Base-by-base conservation (phyloP, 2,797 vertebrate genomes). In the Pyrocephalus nanus region DNA sequence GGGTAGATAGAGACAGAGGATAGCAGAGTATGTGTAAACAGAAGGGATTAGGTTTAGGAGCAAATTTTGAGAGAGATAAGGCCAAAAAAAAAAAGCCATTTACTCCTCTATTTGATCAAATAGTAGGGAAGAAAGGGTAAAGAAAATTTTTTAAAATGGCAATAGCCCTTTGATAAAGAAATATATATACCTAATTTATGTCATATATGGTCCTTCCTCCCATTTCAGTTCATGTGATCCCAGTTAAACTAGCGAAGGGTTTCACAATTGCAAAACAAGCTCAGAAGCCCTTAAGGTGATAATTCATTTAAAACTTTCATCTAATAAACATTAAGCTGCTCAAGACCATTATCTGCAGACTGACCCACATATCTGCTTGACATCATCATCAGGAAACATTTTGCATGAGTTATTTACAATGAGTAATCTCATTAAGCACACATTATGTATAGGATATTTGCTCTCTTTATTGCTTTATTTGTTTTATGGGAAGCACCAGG, bases 371-470 rank as follows among this genome's bases (percentile, higher is more conserved):
- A 91, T 50, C 47, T 85, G 34, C 67, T 84, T 84, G 66, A 84
- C 43, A 90, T 73, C 66, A 74, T 85, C 58, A 79, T 73, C 66
- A 84, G 62, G 92, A 92, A 93, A 62, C 11, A 54, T 91, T 92
- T 88, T 75, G 18, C 71, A 34, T 47, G 70, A 91, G 51, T 91
- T 93, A 78, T 76, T 92, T 91, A 74, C 71, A 66, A 11, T 22
- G 54, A 75, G 43, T 88, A 92, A 80, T 88, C 79, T 91, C 62
- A 90, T 96, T 93, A 94, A 76, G 53, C 30, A 43, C 55, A 79
- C 36, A 64, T 91, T 62, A 75, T 83, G 26, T 88, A 20, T 72
- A 73, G 55, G 60, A 76, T 70, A 61, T 85, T 92, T 93, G 45
- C 67, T 65, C 29, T 71, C 64, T 81, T 90, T 90, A 76, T 92